These are phyloP conservation scores for Helogale parvula DNA, from an alignment of 2,113 vertebrate species.

Conservation along the genomic window DNA sequence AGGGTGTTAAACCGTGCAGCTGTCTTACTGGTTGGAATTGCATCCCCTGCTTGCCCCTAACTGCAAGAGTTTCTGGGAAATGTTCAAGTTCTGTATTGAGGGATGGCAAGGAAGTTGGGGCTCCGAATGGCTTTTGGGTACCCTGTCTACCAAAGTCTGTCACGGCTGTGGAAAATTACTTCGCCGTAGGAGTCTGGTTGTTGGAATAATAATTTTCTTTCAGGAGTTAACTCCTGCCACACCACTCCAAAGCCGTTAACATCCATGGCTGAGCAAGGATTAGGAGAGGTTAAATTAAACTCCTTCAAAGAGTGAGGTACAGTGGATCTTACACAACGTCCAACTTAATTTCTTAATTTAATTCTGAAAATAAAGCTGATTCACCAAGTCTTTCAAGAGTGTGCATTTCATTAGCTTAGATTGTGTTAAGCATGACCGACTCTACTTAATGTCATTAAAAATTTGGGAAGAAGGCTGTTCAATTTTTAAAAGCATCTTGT, in stretches of 20 bases:
- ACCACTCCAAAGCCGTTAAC: background rate
- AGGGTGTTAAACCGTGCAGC: background rate
- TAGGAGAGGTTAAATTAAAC: background rate
- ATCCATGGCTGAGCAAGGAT: background rate
- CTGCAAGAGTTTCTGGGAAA: background rate
- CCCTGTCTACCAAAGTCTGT: background rate
- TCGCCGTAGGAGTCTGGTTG: background rate
- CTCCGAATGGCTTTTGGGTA: background rate
- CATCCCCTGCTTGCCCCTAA: background rate
- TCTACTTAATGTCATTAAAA: conserved; percentile 56
- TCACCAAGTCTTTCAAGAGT: conserved; percentile 14
- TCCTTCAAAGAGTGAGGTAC: background rate
- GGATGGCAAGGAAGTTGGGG: background rate
- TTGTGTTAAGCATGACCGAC: conserved; percentile 4
- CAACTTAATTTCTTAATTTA: conserved; percentile 39
- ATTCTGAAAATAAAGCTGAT: conserved; percentile 59
- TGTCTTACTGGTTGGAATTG: background rate
- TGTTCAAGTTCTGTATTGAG: background rate
- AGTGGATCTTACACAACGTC: background rate
- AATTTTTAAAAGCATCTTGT: conserved; percentile 52
- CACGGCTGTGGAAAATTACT: background rate
- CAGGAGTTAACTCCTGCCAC: background rate
- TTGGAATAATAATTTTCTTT: background rate
- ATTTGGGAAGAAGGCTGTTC: background rate
- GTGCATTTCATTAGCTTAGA: conserved; percentile 42